phyloP scores from a whole-genome alignment of 2,888 invertebrate genomes.

The Hyposoter didymator region DNA sequence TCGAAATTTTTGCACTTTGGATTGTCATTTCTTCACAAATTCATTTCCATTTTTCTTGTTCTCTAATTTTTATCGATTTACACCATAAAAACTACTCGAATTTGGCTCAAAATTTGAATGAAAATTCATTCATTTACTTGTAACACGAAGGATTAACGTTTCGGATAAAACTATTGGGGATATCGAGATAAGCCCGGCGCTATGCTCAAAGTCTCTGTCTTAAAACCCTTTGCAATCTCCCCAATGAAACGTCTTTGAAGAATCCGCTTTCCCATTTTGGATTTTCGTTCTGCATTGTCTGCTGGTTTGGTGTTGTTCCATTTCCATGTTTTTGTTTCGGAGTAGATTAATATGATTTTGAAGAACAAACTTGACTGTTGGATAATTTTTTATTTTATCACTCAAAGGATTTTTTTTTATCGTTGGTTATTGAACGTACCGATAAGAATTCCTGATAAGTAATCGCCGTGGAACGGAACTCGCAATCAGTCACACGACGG shows the following conservation, averaged over 20 bases:
- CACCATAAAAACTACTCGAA: too few species aligned
- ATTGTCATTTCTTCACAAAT: too few species aligned
- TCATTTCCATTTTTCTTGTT: too few species aligned
- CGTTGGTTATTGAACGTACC: conserved; percentile 55
- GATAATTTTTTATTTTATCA: neutral
- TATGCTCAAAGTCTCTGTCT: neutral
- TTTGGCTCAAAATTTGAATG: too few species aligned
- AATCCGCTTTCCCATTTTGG: neutral
- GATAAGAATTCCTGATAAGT: conserved; percentile 64
- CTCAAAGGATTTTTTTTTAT: conserved; percentile 18
- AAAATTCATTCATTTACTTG: too few species aligned
- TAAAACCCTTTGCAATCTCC: neutral
- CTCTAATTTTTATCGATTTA: too few species aligned
- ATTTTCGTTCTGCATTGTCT: neutral
- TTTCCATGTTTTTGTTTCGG: neutral
- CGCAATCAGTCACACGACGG: conserved; percentile 57
- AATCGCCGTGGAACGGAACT: conserved; percentile 40
- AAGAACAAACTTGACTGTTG: neutral
- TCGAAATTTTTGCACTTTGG: too few species aligned
- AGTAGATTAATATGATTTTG: neutral
- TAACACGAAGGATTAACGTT: neutral
- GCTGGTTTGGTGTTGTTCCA: neutral
- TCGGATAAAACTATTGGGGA: neutral
- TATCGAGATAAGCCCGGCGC: neutral
- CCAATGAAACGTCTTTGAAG: neutral